These are phyloP conservation scores for Herpailurus yagouaroundi DNA, from an alignment of 2,113 vertebrate genomes.

Conservation along the genomic window DNA sequence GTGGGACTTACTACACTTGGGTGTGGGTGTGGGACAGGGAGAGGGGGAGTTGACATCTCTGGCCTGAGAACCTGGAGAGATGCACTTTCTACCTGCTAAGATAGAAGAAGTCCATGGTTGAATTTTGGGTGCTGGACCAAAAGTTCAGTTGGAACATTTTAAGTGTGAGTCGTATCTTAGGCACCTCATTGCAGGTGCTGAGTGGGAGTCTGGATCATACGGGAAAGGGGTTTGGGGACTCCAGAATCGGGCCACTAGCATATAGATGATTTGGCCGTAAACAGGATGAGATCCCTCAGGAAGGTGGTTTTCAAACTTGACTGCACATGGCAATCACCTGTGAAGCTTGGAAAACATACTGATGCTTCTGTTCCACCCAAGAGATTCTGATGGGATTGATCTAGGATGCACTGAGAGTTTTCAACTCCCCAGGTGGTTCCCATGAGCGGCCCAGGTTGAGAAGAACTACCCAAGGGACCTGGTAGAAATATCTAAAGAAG, in stretches of 20 bases:
- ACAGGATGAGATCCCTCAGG: background rate
- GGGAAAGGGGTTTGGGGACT: background rate
- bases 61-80: background rate
- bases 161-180: rapidly evolving
- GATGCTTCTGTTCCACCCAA: background rate
- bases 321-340: background rate
- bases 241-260: rapidly evolving
- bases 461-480: rapidly evolving
- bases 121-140: too few species aligned
- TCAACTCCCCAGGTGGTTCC: background rate
- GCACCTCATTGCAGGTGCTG: background rate
- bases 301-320: background rate
- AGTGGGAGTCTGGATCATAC: background rate
- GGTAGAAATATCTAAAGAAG: rapidly evolving
- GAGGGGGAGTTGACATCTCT: rapidly evolving
- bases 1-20: rapidly evolving
- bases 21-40: too few species aligned
- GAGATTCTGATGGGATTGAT: background rate
- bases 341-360: background rate
- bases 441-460: background rate
- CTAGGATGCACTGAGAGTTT: rapidly evolving
- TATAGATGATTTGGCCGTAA: background rate
- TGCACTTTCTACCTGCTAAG: background rate
- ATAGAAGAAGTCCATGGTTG: background rate
- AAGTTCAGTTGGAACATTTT: background rate